Base-by-base conservation (phyloP, 2,888 invertebrate species). In the Callosobruchus maculatus region DNA sequence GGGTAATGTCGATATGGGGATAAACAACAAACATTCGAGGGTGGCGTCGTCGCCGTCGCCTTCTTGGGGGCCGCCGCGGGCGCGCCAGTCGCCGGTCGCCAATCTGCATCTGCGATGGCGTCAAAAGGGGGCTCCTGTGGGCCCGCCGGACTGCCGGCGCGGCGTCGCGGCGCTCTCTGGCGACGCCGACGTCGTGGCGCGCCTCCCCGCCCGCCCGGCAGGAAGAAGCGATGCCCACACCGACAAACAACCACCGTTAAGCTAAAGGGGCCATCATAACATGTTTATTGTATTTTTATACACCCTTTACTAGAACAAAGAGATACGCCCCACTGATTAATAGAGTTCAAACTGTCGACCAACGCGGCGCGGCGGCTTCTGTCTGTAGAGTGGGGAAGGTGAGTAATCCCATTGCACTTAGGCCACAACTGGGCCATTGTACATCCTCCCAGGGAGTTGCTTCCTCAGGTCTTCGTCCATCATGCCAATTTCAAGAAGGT, bases 141-240 rank as follows among this genome's bases (percentile, higher is more conserved):
- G 68, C 71, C 31, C 31, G 21, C 21, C n/a, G 66, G 21, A 0
- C n/a, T n/a, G n/a, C n/a, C n/a, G n/a, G n/a, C n/a, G n/a, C 67
- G 30, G 21, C 67, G 67, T 67, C 71, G 18, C 67, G 83, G 88
- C 89, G 89, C 88, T 89, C 88, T 89, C 88, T 68, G 72, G 7
- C 26, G 70, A 30, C 71, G 21, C 20, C 26, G 71, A 20, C 70
- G 70, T 1, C 70, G 70, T 70, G 21, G 70, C 26, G n/a, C 70
- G 26, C 22, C 13, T 88, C 82, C 83, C 81, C 83, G 81, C 81
- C 81, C 79, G 80, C 68, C 71, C 69, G 22, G 22, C 69, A 5
- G 22, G 22, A 69, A 13, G 22, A 13, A 22, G 22, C 31, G 68
- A 68, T 22, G 68, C 21, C 71, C 71, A 21, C 49, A 49, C 49